These are phyloP conservation scores for Poecilia wingei DNA, from an alignment of 2,797 vertebrate genomes.

Conservation along the genomic window DNA sequence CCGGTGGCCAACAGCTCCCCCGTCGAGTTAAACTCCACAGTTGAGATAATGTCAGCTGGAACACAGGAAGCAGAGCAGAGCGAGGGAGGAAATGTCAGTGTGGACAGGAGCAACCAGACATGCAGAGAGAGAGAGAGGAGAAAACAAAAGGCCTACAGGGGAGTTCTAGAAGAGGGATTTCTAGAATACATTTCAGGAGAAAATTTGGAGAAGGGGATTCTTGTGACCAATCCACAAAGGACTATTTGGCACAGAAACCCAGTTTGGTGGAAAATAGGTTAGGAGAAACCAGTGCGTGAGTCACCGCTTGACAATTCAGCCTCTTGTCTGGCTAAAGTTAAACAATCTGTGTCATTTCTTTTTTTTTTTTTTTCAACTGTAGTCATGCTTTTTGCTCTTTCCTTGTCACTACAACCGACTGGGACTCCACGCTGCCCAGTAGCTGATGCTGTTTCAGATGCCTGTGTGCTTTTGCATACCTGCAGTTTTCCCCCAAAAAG, in stretches of 20 bases:
- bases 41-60: slow-evolving; percentile 99
- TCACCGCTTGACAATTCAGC: slow-evolving; percentile 57
- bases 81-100: slow-evolving; percentile 58
- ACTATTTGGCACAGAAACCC: slow-evolving; percentile 42
- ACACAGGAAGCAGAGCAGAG: slow-evolving; percentile 61
- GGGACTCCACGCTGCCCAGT: slow-evolving; percentile 21
- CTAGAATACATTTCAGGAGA: slow-evolving; percentile 29
- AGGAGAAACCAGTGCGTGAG: slow-evolving; percentile 47
- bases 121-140: slow-evolving; percentile 12
- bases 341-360: slow-evolving; percentile 43
- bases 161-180: slow-evolving; percentile 30
- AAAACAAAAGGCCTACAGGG: background rate
- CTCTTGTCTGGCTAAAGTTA: slow-evolving; percentile 49
- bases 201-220: slow-evolving; percentile 24
- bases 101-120: slow-evolving; percentile 32
- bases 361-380: slow-evolving; percentile 38
- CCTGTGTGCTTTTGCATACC: slow-evolving; percentile 18
- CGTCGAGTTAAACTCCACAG: slow-evolving; percentile 97
- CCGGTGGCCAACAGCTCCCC: slow-evolving; percentile 97
- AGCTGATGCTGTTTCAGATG: background rate
- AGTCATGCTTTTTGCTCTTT: slow-evolving; percentile 33
- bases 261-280: slow-evolving; percentile 62
- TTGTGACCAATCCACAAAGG: slow-evolving; percentile 39
- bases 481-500: slow-evolving; percentile 37
- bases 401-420: slow-evolving; percentile 26